Percentiles rank a stretch among this genome's conserved stretches.
phyloP scores from a whole-genome alignment of 2,888 invertebrate genomes.

The Oligia latruncula region DNA sequence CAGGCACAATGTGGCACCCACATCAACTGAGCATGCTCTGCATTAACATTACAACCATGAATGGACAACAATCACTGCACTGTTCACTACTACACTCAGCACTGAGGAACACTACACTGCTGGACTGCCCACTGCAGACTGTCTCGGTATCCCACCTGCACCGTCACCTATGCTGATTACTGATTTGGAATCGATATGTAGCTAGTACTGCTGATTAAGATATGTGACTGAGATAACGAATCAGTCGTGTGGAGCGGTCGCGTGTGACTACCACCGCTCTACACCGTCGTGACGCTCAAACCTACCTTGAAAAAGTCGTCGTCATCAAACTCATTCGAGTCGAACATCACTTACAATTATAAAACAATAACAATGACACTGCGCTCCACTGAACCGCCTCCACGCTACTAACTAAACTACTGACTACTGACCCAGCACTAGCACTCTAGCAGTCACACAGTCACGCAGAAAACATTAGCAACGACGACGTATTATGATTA shows the following conservation, averaged over 20 bases:
- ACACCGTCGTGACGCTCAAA: constrained; percentile 33
- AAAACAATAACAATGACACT: constrained; percentile 57
- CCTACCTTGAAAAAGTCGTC: constrained; percentile 68
- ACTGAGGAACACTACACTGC: neutral
- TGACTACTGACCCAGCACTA: neutral
- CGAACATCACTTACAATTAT: constrained; percentile 62
- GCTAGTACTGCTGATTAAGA: constrained; percentile 24
- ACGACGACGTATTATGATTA: constrained; percentile 3
- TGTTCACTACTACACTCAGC: constrained; percentile 7
- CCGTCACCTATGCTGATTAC: constrained; percentile 9
- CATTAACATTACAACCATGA: neutral
- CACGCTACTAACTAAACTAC: constrained; percentile 40
- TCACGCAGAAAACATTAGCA: constrained; percentile 15
- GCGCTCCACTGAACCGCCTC: constrained; percentile 43
- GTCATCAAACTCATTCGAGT: constrained; percentile 54
- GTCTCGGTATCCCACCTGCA: constrained; percentile 4
- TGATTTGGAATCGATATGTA: constrained; percentile 37
- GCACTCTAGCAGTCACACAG: neutral
- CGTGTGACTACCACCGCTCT: constrained; percentile 9
- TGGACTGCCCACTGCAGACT: neutral
- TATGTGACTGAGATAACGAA: constrained; percentile 19
- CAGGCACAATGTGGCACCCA: constrained; percentile 23
- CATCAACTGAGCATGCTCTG: neutral
- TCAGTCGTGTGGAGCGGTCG: neutral
- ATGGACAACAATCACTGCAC: neutral